Conservation (phyloP, 2,113 vertebrate species). For the Lutjanus erythropterus region DNA sequence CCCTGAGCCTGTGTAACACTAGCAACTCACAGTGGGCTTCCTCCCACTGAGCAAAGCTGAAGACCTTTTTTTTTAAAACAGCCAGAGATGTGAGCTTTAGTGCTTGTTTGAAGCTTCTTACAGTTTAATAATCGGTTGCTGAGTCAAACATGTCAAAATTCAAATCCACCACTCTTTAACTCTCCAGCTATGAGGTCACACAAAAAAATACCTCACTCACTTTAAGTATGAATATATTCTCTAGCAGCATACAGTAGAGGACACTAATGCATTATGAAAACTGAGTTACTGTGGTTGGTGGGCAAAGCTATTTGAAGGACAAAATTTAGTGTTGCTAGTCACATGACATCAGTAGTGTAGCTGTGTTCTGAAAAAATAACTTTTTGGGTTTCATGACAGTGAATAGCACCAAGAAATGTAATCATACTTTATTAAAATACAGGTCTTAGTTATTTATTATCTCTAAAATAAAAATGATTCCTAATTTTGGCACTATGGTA, state of each 20-base stretch:
- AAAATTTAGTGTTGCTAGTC: slow-evolving; percentile 23
- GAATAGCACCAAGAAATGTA: background rate
- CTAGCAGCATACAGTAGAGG: slow-evolving; percentile 27
- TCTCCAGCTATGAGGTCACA: slow-evolving; percentile 23
- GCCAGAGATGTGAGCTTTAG: slow-evolving; percentile 37
- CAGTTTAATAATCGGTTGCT: slow-evolving; percentile 45
- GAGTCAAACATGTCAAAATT: slow-evolving; percentile 50
- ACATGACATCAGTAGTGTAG: slow-evolving; percentile 32
- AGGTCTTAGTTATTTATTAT: slow-evolving; percentile 6
- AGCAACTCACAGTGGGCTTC: slow-evolving; percentile 60
- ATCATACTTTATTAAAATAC: background rate
- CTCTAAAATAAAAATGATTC: background rate
- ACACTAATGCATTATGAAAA: slow-evolving; percentile 59
- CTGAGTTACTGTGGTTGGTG: slow-evolving; percentile 42
- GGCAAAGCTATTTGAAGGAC: slow-evolving; percentile 32
- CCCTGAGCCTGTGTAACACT: slow-evolving; percentile 71
- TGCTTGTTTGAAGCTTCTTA: slow-evolving; percentile 62
- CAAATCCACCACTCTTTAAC: slow-evolving; percentile 33
- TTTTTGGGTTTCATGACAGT: background rate
- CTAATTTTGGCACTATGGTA: background rate
- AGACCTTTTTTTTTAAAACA: slow-evolving; percentile 47
- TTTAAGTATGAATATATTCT: slow-evolving; percentile 25
- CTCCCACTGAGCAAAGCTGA: slow-evolving; percentile 55
- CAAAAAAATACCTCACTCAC: slow-evolving; percentile 14
- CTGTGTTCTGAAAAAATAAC: background rate